These are phyloP conservation scores for Ophioninae sp. DNA, from an alignment of 2,888 invertebrate species.

Conservation along the genomic window DNA sequence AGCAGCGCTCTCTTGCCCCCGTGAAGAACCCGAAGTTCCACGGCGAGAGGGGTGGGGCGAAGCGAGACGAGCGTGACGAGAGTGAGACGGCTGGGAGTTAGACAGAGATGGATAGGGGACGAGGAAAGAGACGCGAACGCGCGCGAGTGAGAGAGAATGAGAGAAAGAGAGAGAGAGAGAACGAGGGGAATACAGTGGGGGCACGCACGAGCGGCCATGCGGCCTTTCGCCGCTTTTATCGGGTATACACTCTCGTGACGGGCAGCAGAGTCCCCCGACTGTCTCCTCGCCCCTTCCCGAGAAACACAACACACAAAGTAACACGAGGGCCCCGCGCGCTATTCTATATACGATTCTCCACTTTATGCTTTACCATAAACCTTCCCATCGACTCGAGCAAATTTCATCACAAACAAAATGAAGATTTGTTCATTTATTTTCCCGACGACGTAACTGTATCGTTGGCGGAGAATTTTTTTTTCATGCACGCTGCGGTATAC, in stretches of 20 bases:
- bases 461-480: not conserved
- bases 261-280: constrained; percentile 53
- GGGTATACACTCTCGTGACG: constrained; percentile 47
- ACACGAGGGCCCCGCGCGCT: constrained; percentile 49
- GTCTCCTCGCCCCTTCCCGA: constrained; percentile 35
- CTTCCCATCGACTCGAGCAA: constrained; percentile 1
- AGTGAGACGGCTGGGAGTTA: constrained; percentile 43
- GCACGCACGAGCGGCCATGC: constrained; percentile 64
- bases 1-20: constrained; percentile 60
- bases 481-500: not conserved
- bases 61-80: constrained; percentile 56
- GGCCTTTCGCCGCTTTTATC: constrained; percentile 70
- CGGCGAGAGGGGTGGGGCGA: constrained; percentile 35
- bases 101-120: constrained; percentile 36
- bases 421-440: not conserved
- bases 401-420: constrained; percentile 20
- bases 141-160: constrained; percentile 17
- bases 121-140: not conserved
- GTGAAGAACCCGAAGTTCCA: constrained; percentile 54
- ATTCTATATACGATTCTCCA: constrained; percentile 35
- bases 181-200: constrained; percentile 55
- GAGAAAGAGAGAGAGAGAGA: constrained; percentile 31
- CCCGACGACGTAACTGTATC: not conserved
- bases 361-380: constrained; percentile 38
- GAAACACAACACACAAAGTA: constrained; percentile 31